A percentile compares a stretch with the other conserved stretches of the same genome.
These are phyloP conservation scores for Cyrtonyx montezumae DNA, from an alignment of 2,113 vertebrate genomes.

Conservation along the genomic window DNA sequence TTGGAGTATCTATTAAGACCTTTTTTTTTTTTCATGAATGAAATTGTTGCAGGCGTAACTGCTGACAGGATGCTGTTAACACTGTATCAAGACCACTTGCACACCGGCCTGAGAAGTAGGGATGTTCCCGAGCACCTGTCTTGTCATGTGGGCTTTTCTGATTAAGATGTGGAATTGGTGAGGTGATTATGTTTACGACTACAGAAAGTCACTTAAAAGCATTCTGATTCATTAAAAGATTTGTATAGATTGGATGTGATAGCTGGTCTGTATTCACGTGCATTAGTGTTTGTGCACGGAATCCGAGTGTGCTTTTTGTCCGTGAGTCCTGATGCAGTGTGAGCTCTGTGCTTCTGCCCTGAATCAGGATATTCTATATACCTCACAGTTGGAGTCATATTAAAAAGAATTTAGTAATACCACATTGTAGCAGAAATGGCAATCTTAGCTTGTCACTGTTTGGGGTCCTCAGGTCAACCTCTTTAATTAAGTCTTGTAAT, in stretches of 20 bases:
- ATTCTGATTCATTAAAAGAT: neutral
- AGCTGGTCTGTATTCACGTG: neutral
- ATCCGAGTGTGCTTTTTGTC: neutral
- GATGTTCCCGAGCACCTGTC: rapidly evolving
- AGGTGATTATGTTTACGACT: neutral
- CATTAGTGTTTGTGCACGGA: neutral
- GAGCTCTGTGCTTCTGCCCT: neutral
- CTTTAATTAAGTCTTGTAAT: slow-evolving; percentile 74
- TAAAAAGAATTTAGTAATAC: slow-evolving; percentile 46
- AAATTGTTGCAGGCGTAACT: neutral
- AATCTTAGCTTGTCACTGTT: slow-evolving; percentile 42
- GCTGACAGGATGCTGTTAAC: neutral
- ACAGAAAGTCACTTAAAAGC: neutral
- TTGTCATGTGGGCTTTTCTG: neutral
- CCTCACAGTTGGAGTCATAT: neutral
- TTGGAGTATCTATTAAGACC: neutral
- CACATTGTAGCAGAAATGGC: slow-evolving; percentile 10
- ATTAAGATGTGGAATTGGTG: neutral
- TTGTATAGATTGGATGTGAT: neutral
- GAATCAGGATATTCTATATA: neutral
- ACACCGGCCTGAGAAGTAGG: neutral
- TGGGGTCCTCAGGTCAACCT: slow-evolving; percentile 71
- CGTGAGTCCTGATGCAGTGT: neutral
- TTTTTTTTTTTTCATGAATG: neutral
- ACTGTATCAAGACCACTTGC: rapidly evolving